Conservation (phyloP, 2,797 vertebrate species). For the Pantherophis vulpinus region DNA sequence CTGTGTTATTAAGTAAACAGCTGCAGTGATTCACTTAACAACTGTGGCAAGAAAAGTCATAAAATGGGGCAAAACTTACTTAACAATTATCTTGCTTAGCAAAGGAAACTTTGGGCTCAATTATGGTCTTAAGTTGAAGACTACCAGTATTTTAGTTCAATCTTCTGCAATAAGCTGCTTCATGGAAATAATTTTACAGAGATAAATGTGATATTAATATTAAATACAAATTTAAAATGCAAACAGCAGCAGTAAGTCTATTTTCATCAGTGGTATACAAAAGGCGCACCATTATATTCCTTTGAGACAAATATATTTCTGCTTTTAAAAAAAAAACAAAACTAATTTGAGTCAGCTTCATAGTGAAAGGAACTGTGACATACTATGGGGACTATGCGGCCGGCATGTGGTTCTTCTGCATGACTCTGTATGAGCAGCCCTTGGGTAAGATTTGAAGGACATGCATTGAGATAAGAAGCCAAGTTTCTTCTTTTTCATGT, state of each 20-base stretch:
- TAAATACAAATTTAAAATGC: not conserved
- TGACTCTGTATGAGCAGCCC: not conserved
- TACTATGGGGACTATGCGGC: not conserved
- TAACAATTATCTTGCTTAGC: too few relatives aligned
- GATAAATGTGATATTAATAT: not conserved
- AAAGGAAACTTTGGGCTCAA: too few relatives aligned
- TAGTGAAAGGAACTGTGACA: not conserved
- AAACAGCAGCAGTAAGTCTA: not conserved
- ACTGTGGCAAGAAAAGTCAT: too few relatives aligned
- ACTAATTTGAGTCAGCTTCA: not conserved
- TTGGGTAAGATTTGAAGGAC: not conserved
- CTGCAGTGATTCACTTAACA: too few relatives aligned
- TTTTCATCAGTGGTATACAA: not conserved
- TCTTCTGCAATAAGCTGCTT: not conserved
- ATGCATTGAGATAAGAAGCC: not conserved
- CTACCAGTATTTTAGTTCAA: too few relatives aligned
- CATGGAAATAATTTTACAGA: slow-evolving; percentile 13
- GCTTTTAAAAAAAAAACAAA: not conserved
- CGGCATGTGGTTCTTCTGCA: not conserved
- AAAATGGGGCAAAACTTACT: too few relatives aligned
- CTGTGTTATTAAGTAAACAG: too few relatives aligned
- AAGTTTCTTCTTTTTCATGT: not conserved
- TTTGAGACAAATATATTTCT: not conserved
- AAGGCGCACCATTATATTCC: not conserved
- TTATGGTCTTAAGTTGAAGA: too few relatives aligned